Base-by-base conservation (phyloP, 1,140 invertebrate species). In the Neoseiulus cucumeris region DNA sequence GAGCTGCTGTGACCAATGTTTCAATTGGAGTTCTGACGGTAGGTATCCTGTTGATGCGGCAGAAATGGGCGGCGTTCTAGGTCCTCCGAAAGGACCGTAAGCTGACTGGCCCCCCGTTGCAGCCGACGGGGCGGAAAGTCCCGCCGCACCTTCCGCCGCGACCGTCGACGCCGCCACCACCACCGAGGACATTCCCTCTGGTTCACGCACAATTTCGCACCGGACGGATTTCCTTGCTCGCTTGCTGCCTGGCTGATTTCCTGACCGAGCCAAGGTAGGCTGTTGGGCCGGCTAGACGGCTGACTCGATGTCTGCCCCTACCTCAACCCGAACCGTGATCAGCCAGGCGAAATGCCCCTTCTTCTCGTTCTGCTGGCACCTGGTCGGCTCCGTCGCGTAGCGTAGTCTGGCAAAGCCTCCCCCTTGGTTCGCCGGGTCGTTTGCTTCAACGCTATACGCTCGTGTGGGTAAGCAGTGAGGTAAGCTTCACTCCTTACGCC, bases 1-100 rank as follows among this genome's bases (percentile, higher is more conserved):
- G 25, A 59, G 51, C 51, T 59, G 51, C 22, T 59, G 51, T 33
- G 51, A 59, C 51, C 51, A 59, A 6, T 59, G 51, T 59, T 59
- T 59, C 51, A 59, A 25, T 59, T 59, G 51, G 22, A 59, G 51
- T 33, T 59, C 51, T 25, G 51, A 59, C 14, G 51, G 51, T 33
- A 59, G 51, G 51, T 59, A 59, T 25, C 51, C 51, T 29, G 25
- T 59, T 17, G 51, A 59, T 14, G 51, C 25, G 51, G 25, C 25
- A 20, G 51, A 59, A 14, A 59, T 33, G 33, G 33, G 33, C 33
- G 33, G 33, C 33, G 33, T 39, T 39, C 33, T 39, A 39, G 22
- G 25, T 20, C 25, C 51, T 33, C 33, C 12, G 51, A 29, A 33
- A 33, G 14, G n/a, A 59, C 25, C 51, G 51, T 33, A 25, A 25